Evolutionary conservation across 2,113 vertebrate genomes (phyloP).

Genomic region (Scopus umbretta): DNA sequence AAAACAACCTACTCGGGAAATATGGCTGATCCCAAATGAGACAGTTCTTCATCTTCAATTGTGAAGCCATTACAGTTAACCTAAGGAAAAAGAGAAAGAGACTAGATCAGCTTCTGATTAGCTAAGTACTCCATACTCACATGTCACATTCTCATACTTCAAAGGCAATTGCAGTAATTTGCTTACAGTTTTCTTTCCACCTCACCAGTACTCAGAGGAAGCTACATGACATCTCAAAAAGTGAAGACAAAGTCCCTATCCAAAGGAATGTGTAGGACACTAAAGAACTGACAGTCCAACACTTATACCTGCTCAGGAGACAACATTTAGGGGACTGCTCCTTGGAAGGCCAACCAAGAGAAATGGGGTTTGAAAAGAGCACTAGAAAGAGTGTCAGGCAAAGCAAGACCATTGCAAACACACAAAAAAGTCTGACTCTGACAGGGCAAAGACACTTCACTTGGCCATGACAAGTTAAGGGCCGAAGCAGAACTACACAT

Average conservation of each 20-base stretch:
- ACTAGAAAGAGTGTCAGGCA: background rate
- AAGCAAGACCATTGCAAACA: background rate
- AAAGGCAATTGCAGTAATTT: background rate
- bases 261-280: background rate
- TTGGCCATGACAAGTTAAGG: background rate
- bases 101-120: background rate
- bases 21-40: constrained; percentile 90
- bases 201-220: background rate
- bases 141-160: background rate
- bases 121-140: background rate
- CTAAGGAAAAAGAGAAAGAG: constrained; percentile 62
- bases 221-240: background rate
- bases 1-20: constrained; percentile 87
- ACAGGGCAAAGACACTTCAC: background rate
- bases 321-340: background rate
- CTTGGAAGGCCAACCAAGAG: background rate
- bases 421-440: background rate
- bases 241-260: background rate
- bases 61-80: constrained; percentile 97
- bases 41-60: constrained; percentile 94
- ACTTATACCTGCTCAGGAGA: background rate
- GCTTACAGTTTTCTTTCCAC: background rate
- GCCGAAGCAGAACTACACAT: background rate
- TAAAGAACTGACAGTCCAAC: background rate
- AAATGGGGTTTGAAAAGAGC: background rate